Conservation (phyloP, 2,797 vertebrate species). For the Spinibarbus caldwelli region DNA sequence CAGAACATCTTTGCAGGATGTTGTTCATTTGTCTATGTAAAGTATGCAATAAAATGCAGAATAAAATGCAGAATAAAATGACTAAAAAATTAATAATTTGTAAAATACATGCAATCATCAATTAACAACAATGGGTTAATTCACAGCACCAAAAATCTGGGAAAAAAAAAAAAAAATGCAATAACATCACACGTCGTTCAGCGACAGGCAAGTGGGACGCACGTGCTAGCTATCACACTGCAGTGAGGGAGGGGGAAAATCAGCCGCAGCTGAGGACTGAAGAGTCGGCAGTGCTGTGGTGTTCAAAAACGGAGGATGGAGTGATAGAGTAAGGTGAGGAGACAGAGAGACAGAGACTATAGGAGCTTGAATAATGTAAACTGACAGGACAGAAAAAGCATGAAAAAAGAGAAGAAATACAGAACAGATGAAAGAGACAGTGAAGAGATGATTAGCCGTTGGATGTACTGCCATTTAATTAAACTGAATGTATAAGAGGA, state of each 20-base stretch:
- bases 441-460: neutral
- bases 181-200: conserved; percentile 39
- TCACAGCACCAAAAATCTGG: neutral
- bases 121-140: neutral
- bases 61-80: neutral
- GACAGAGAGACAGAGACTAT: neutral
- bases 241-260: neutral
- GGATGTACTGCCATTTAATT: neutral
- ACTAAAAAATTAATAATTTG: neutral
- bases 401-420: neutral
- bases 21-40: neutral
- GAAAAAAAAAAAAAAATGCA: neutral
- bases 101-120: neutral
- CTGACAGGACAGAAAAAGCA: neutral
- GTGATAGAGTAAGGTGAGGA: conserved; percentile 14
- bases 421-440: neutral
- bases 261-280: neutral
- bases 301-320: conserved; percentile 13
- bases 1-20: neutral
- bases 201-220: neutral
- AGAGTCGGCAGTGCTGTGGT: neutral
- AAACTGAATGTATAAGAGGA: neutral
- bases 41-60: neutral
- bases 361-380: conserved; percentile 5
- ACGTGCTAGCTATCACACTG: neutral